phyloP scores from a whole-genome alignment of 2,113 vertebrate species.

The Nesoenas mayeri region DNA sequence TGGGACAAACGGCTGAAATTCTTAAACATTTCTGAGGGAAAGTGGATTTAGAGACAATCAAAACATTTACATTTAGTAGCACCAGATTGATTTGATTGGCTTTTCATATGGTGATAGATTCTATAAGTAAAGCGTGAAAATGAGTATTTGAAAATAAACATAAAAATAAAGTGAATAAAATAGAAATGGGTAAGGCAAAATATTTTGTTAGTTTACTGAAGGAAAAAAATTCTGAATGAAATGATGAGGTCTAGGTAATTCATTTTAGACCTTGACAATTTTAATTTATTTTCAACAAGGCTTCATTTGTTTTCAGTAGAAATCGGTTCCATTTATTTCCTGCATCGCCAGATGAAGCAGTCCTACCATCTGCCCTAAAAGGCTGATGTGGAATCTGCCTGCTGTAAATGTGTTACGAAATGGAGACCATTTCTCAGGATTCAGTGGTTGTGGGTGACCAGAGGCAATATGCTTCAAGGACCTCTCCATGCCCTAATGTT shows the following conservation, averaged over 20 bases:
- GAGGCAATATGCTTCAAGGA: neutral
- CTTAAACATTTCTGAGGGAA: neutral
- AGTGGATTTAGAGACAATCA: neutral
- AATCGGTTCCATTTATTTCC: neutral
- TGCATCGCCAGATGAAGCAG: neutral
- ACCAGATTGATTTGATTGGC: slow-evolving; percentile 4
- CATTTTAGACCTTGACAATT: neutral
- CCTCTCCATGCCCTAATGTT: neutral
- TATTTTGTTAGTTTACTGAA: neutral
- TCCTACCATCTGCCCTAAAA: slow-evolving; percentile 9
- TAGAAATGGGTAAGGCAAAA: neutral
- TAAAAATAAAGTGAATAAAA: neutral
- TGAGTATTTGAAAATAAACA: slow-evolving; percentile 3
- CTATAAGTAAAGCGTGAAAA: neutral
- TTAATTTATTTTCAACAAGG: slow-evolving; percentile 36
- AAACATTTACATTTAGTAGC: neutral
- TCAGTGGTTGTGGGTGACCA: slow-evolving; percentile 13
- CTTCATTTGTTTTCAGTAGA: neutral
- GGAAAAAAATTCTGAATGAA: slow-evolving; percentile 1
- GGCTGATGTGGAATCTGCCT: neutral
- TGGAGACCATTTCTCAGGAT: neutral
- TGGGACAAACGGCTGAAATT: neutral
- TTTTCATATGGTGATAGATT: slow-evolving; percentile 13
- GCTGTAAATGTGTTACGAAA: neutral
- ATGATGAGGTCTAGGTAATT: neutral